Percentiles rank a stretch among this genome's conserved stretches.
Conservation (phyloP, 2,888 invertebrate species). For the Allygus modestus region DNA sequence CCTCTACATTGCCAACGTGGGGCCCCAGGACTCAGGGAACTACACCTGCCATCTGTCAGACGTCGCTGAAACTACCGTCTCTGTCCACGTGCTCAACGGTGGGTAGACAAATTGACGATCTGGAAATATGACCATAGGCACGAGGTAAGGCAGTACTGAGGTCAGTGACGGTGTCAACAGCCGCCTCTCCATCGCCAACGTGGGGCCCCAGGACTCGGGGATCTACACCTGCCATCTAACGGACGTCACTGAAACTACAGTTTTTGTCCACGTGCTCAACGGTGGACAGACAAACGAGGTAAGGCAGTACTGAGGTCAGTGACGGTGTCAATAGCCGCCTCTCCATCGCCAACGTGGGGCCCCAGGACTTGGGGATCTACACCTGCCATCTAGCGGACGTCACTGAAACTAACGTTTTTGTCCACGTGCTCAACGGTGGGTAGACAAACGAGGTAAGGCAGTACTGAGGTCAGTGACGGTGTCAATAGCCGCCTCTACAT, state of each 20-base stretch:
- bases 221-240: constrained; percentile 88
- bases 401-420: constrained; percentile 83
- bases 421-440: constrained; percentile 88
- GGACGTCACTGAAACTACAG: constrained; percentile 83
- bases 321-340: constrained; percentile 86
- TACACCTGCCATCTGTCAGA: constrained; percentile 87
- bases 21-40: constrained; percentile 87
- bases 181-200: constrained; percentile 87
- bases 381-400: constrained; percentile 86
- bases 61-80: constrained; percentile 82
- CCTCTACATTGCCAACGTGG: constrained; percentile 88
- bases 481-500: constrained; percentile 87
- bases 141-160: too few species aligned
- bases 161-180: constrained; percentile 82
- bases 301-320: too few species aligned
- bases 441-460: too few species aligned
- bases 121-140: too few species aligned
- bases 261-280: constrained; percentile 87
- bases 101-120: too few species aligned
- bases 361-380: constrained; percentile 88
- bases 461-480: constrained; percentile 78
- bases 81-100: constrained; percentile 89
- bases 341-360: constrained; percentile 88
- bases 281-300: too few species aligned
- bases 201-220: constrained; percentile 86